Evolutionary conservation across 2,797 vertebrate species (phyloP).

Genomic region (Anas bahamensis): DNA sequence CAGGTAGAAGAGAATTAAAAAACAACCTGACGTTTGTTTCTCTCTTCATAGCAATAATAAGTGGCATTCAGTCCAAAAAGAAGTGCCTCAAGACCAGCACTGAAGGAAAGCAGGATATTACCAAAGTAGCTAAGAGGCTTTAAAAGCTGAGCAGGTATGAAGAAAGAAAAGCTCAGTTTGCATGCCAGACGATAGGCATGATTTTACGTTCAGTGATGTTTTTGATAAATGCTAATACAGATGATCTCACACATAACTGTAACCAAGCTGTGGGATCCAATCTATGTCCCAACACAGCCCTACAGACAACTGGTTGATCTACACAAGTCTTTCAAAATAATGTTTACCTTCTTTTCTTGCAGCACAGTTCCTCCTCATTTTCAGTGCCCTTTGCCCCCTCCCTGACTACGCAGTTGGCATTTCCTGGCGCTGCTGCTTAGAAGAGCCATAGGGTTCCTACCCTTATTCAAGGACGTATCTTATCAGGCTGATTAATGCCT

Average conservation of each 20-base stretch:
- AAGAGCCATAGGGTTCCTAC: not conserved
- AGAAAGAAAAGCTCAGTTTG: not conserved
- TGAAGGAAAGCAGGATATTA: not conserved
- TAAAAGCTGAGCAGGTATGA: not conserved
- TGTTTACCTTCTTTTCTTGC: too few species aligned
- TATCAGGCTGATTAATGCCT: not conserved
- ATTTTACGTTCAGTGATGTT: not conserved
- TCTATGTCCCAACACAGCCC: accelerated
- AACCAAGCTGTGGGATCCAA: not conserved
- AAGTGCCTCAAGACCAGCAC: not conserved
- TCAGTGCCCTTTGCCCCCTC: not conserved
- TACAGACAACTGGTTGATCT: too few species aligned
- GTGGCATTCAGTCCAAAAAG: not conserved
- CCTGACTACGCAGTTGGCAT: not conserved
- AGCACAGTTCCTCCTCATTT: not conserved
- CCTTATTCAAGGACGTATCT: not conserved
- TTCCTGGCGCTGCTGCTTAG: not conserved
- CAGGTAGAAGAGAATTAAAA: not conserved
- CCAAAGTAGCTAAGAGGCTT: not conserved
- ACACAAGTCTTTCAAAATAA: not conserved
- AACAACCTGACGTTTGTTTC: not conserved
- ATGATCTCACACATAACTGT: not conserved
- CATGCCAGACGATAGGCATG: not conserved
- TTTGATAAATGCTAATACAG: not conserved
- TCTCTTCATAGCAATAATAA: not conserved